phyloP scores from a whole-genome alignment of 2,113 vertebrate species.

The Albula glossodonta region DNA sequence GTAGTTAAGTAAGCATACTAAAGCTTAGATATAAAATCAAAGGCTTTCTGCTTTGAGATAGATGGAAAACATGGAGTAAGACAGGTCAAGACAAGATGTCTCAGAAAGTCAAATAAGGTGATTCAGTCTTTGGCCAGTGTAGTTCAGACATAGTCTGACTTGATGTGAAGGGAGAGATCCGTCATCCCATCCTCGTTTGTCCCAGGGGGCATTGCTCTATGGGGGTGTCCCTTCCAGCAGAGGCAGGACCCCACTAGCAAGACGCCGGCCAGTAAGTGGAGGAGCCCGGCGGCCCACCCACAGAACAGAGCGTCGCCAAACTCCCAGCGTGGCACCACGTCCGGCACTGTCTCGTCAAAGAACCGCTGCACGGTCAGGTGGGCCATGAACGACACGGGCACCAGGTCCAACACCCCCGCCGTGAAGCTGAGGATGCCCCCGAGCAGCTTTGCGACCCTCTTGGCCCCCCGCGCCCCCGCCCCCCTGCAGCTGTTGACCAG shows the following conservation, averaged over 20 bases:
- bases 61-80: background rate
- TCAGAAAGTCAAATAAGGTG: background rate
- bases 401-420: constrained; percentile 39
- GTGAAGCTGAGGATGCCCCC: constrained; percentile 32
- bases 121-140: background rate
- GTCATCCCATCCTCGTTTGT: background rate
- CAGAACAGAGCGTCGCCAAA: constrained; percentile 49
- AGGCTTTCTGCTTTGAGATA: background rate
- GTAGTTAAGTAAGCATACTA: background rate
- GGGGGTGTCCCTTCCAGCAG: constrained; percentile 26
- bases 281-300: constrained; percentile 50
- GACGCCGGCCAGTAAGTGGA: constrained; percentile 50
- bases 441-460: constrained; percentile 38
- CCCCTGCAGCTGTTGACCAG: constrained; percentile 46
- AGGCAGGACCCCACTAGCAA: constrained; percentile 50
- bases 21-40: background rate
- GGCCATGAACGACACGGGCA: constrained; percentile 47
- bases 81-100: background rate
- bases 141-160: constrained; percentile 16
- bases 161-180: background rate
- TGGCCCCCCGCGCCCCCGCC: constrained; percentile 33
- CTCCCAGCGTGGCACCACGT: constrained; percentile 47
- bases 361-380: constrained; percentile 44
- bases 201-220: background rate
- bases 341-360: constrained; percentile 41